Evolutionary conservation across 2,888 invertebrate genomes (phyloP).

Genomic region (Rosalia funebris): DNA sequence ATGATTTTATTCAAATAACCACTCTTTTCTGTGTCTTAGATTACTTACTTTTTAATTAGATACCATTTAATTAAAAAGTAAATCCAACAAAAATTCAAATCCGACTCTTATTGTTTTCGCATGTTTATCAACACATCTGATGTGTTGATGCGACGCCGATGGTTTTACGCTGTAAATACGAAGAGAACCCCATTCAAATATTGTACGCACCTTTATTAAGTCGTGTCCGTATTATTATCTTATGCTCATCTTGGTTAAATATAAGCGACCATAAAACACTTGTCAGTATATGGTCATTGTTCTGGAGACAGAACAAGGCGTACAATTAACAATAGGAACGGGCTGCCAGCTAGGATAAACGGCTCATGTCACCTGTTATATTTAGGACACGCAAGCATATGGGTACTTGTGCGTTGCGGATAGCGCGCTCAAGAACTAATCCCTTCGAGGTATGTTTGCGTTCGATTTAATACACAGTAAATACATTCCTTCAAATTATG

Average conservation of each 20-base stretch:
- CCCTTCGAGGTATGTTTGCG: background rate
- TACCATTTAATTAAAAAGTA: too few relatives aligned
- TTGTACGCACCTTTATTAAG: too few relatives aligned
- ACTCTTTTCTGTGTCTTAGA: too few relatives aligned
- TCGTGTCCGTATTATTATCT: too few relatives aligned
- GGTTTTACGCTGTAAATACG: too few relatives aligned
- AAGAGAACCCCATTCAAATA: too few relatives aligned
- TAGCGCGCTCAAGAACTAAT: conserved; percentile 5
- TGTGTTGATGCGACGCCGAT: too few relatives aligned
- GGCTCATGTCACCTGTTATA: conserved; percentile 24
- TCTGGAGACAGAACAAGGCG: conserved; percentile 17
- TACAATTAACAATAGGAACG: conserved; percentile 39
- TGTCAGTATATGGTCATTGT: conserved; percentile 25
- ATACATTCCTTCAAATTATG: background rate
- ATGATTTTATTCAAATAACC: too few relatives aligned
- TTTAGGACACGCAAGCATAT: conserved; percentile 24
- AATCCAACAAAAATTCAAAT: too few relatives aligned
- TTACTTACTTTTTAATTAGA: too few relatives aligned
- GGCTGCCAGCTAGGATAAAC: conserved; percentile 32
- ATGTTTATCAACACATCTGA: too few relatives aligned
- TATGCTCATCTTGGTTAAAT: conserved; percentile 11
- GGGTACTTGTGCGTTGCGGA: conserved; percentile 1
- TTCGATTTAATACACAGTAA: background rate
- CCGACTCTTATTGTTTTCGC: too few relatives aligned
- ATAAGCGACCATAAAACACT: conserved; percentile 26